Evolutionary conservation across 2,113 vertebrate genomes (phyloP), one percentile per base, ranked within the genome.

Genomic region (Nothobranchius kuhntae): DNA sequence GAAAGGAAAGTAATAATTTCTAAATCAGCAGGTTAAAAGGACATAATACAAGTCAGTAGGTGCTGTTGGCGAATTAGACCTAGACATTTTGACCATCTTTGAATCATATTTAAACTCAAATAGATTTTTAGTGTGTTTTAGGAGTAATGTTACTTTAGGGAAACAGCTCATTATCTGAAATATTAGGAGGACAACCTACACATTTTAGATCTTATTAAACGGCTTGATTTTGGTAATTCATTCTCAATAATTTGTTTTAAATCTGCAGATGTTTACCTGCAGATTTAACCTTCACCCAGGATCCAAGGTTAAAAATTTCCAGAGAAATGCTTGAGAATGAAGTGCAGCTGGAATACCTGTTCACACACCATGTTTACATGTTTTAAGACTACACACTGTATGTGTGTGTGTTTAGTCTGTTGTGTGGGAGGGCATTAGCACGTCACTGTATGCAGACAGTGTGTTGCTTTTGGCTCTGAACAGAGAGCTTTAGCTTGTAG

Each of bases 401-500:
- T 15, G 24, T 60, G 67, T 61, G n/a, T 45, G 56, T 53, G 81
- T 21, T 21, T 1, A 1, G 21, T 21, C 75, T 59, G 71, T 3
- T 61, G 71, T 73, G 84, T 85, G 65, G 69, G 77, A 73, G 78
- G 73, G 78, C 64, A 57, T 75, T 73, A 36, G 75, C 15, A 24
- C 67, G 21, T 51, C 40, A 1, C 9, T 45, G 48, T 21, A n/a
- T 21, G 48, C 48, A 55, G 78, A 55, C 62, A 61, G 42, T 45
- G 75, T 71, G 58, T 70, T 65, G 65, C 65, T 79, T 83, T 85
- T 78, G 68, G 74, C 75, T 77, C 63, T 26, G 81, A 89, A 86
- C 85, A 87, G 83, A 86, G 88, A 85, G 83, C 77, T 82, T 86
- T 75, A 78, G 86, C 85, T 81, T 78, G 77, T 64, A 78, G 84